Conservation (phyloP, 1,140 invertebrate genomes). For the Phthorimaea operculella region DNA sequence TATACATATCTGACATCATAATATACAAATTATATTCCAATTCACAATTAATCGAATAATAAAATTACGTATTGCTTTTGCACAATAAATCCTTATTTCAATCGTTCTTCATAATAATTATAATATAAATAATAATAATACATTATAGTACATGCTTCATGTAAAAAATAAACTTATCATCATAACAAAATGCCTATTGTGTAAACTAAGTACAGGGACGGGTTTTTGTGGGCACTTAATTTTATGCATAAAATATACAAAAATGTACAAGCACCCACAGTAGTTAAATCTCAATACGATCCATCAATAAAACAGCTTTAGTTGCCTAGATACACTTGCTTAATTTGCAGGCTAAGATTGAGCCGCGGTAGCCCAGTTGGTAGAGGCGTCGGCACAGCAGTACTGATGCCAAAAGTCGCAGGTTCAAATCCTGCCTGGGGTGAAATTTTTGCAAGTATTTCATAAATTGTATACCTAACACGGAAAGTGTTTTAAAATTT, state of each 20-base stretch:
- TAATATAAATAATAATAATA: neutral
- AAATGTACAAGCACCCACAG: too few relatives aligned
- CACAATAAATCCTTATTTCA: neutral
- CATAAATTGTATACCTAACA: too few relatives aligned
- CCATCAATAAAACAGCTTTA: too few relatives aligned
- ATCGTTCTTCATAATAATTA: neutral
- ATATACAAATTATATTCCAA: neutral
- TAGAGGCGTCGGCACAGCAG: too few relatives aligned
- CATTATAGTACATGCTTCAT: neutral
- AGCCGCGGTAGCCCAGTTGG: too few relatives aligned
- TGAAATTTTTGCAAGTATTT: too few relatives aligned
- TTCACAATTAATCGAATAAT: neutral
- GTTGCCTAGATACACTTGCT: too few relatives aligned
- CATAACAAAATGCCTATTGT: neutral
- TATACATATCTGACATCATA: neutral
- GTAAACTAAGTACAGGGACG: neutral
- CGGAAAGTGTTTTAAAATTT: too few relatives aligned
- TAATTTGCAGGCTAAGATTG: too few relatives aligned
- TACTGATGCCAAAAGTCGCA: too few relatives aligned
- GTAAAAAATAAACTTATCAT: neutral
- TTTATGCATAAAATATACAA: neutral
- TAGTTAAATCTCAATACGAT: too few relatives aligned
- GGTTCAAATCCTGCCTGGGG: too few relatives aligned
- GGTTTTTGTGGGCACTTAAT: neutral
- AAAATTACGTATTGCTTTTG: conserved; percentile 1